Conservation (phyloP, 2,888 invertebrate genomes). For the Hoplodrina ambigua region DNA sequence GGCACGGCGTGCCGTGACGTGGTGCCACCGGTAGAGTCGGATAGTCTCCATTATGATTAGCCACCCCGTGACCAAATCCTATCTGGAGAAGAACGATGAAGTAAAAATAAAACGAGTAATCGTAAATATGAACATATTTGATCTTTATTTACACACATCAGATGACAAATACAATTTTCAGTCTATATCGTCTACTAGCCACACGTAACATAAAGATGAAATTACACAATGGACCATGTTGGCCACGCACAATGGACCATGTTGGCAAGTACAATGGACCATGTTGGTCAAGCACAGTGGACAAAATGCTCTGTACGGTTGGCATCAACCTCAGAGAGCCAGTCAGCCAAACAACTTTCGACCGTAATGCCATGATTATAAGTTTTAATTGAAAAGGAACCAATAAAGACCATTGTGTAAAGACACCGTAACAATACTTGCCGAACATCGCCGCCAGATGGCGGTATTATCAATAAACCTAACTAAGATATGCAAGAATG, state of each 20-base stretch:
- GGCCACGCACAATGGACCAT: neutral
- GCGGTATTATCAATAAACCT: conserved; percentile 48
- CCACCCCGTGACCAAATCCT: too few species aligned
- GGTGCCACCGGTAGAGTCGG: too few species aligned
- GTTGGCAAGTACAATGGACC: neutral
- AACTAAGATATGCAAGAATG: conserved; percentile 55
- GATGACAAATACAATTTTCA: conserved; percentile 71
- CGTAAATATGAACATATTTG: conserved; percentile 78
- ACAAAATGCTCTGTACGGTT: conserved; percentile 3
- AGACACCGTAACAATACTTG: conserved; percentile 41
- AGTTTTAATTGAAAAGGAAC: neutral
- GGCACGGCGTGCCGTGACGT: too few species aligned
- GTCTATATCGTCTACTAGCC: conserved; percentile 73
- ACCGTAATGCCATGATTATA: too few species aligned
- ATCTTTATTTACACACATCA: conserved; percentile 76
- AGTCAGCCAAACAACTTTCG: neutral
- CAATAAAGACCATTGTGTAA: conserved; percentile 21
- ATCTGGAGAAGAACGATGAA: too few species aligned
- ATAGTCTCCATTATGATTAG: too few species aligned
- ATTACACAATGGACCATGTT: conserved; percentile 33
- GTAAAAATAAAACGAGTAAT: conserved; percentile 56
- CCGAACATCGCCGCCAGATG: conserved; percentile 47
- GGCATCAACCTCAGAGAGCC: neutral
- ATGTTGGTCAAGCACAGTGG: neutral
- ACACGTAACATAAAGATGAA: conserved; percentile 50